These are phyloP conservation scores for Heterotis niloticus DNA, from an alignment of 2,113 vertebrate genomes.

Conservation along the genomic window DNA sequence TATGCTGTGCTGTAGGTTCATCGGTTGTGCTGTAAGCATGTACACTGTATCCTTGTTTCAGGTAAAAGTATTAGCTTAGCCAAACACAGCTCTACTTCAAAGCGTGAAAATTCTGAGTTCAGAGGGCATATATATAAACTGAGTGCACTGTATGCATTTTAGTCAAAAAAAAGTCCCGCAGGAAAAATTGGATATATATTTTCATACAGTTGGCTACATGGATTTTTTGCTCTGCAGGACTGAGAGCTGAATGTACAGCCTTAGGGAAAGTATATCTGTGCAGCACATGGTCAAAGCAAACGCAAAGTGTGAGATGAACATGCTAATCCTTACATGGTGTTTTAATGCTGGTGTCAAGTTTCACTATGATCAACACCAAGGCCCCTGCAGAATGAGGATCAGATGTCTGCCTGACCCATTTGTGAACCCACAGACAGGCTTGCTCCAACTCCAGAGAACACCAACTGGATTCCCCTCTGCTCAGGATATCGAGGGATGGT, in stretches of 20 bases:
- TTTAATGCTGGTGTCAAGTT: neutral
- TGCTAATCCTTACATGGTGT: constrained; percentile 22
- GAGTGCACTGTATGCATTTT: too few relatives aligned
- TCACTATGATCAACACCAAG: neutral
- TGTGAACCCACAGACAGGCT: constrained; percentile 24
- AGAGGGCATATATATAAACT: too few relatives aligned
- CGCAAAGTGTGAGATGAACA: constrained; percentile 20
- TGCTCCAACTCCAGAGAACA: constrained; percentile 13
- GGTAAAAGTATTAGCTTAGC: too few relatives aligned
- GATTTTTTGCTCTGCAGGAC: too few relatives aligned
- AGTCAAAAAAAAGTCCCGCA: too few relatives aligned
- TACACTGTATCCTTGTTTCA: too few relatives aligned
- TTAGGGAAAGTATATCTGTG: neutral
- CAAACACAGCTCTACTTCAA: too few relatives aligned
- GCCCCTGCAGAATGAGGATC: constrained; percentile 10
- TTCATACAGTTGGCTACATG: too few relatives aligned
- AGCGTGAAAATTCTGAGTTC: too few relatives aligned
- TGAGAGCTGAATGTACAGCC: neutral
- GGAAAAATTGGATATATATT: too few relatives aligned
- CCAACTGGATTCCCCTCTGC: constrained; percentile 17
- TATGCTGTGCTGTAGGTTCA: too few relatives aligned
- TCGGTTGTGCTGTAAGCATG: too few relatives aligned
- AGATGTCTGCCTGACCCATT: constrained; percentile 29
- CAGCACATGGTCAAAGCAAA: constrained; percentile 16
- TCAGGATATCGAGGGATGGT: constrained; percentile 12